These are phyloP conservation scores for Caenorhabditis afra DNA, from an alignment of 2,888 invertebrate species.

Conservation along the genomic window DNA sequence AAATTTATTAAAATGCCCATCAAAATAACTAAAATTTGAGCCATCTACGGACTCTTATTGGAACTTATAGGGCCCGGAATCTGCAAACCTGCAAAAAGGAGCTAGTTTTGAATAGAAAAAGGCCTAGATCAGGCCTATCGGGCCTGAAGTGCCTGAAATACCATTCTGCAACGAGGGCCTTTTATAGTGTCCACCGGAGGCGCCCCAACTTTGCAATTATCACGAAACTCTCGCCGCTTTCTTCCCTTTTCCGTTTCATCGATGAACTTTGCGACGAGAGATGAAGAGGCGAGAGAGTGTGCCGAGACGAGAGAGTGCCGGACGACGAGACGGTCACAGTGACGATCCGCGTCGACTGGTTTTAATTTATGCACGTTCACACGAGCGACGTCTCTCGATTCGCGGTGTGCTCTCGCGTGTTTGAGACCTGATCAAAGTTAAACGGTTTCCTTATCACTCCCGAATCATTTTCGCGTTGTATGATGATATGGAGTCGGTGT, in stretches of 20 bases:
- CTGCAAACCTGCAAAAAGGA: no score
- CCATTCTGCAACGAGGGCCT: background rate
- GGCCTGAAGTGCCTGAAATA: no score
- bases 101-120: no score
- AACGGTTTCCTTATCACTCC: constrained; percentile 15
- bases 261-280: constrained; percentile 30
- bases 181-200: constrained; percentile 1
- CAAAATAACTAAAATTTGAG: no score
- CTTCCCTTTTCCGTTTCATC: no score
- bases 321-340: constrained; percentile 25
- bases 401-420: background rate
- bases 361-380: constrained; percentile 54
- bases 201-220: background rate
- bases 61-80: no score
- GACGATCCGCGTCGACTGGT: constrained; percentile 21
- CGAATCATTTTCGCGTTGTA: constrained; percentile 40
- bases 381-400: constrained; percentile 18
- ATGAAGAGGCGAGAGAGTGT: constrained; percentile 9
- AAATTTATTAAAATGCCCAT: no score
- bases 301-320: background rate
- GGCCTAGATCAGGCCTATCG: no score
- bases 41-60: no score
- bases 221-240: constrained; percentile 16
- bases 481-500: constrained; percentile 15
- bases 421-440: constrained; percentile 49